These are phyloP conservation scores for Seira musarum DNA, from an alignment of 2,888 invertebrate species.

Conservation along the genomic window DNA sequence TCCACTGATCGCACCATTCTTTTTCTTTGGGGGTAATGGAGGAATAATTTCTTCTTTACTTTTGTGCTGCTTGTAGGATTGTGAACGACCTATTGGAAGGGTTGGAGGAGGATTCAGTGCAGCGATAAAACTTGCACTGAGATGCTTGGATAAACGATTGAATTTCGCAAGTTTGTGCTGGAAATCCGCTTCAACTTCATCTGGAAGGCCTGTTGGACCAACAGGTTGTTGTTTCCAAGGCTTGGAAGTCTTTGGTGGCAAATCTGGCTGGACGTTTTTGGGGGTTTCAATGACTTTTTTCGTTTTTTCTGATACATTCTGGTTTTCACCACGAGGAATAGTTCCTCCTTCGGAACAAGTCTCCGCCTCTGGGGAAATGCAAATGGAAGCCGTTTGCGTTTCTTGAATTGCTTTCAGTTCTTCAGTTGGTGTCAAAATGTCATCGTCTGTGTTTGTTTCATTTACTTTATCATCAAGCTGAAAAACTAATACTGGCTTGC, in stretches of 20 bases:
- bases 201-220: no score
- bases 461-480: slow-evolving; percentile 6
- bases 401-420: slow-evolving; percentile 2
- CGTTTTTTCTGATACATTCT: no score
- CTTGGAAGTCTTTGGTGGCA: no score
- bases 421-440: slow-evolving; percentile 11
- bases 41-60: slow-evolving; percentile 49
- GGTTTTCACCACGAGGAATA: no score
- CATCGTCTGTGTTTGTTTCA: slow-evolving; percentile 47
- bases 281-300: no score
- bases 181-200: slow-evolving; percentile 54
- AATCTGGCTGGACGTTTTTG: no score
- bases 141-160: slow-evolving; percentile 62
- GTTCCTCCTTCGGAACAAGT: slow-evolving; percentile 10
- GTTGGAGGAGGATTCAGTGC: slow-evolving; percentile 43
- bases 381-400: slow-evolving; percentile 34
- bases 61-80: slow-evolving; percentile 41
- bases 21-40: slow-evolving; percentile 64
- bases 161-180: slow-evolving; percentile 65
- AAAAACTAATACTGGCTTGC: slow-evolving; percentile 32
- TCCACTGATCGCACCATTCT: slow-evolving; percentile 11
- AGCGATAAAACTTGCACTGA: slow-evolving; percentile 64
- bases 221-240: no score
- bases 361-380: slow-evolving; percentile 34
- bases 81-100: slow-evolving; percentile 43